Evolutionary conservation across 2,797 vertebrate genomes (phyloP).

Genomic region (Odontamblyopus rebecca): DNA sequence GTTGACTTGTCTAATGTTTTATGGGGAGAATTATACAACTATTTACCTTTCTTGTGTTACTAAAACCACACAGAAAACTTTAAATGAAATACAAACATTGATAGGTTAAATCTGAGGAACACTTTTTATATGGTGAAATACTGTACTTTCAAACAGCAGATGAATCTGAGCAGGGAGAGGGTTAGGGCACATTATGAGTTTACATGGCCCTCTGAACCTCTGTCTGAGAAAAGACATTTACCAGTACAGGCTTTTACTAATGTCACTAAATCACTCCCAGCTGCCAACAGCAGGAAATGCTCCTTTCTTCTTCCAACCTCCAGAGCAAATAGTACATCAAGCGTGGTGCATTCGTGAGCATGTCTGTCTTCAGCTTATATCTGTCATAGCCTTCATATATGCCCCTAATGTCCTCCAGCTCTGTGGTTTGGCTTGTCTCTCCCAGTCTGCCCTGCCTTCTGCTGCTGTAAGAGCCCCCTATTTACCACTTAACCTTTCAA

Average conservation of each 20-base stretch:
- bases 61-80: too few species aligned
- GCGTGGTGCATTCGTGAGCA: conserved; percentile 66
- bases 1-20: too few species aligned
- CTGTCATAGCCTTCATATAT: conserved; percentile 60
- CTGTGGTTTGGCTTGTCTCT: conserved; percentile 49
- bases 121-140: not conserved
- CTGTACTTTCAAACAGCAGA: conserved; percentile 61
- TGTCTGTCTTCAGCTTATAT: conserved; percentile 61
- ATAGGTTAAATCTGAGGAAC: not conserved
- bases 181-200: conserved; percentile 79
- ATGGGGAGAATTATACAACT: too few species aligned
- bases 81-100: not conserved
- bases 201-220: conserved; percentile 74
- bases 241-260: conserved; percentile 78
- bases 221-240: conserved; percentile 74
- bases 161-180: conserved; percentile 59
- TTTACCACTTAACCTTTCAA: conserved; percentile 72
- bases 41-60: too few species aligned
- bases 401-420: conserved; percentile 55
- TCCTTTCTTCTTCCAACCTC: conserved; percentile 75
- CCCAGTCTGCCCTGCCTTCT: conserved; percentile 49
- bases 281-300: conserved; percentile 78
- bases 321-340: conserved; percentile 76
- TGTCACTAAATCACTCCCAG: conserved; percentile 81
- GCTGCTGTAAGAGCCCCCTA: conserved; percentile 46